Percentiles rank a stretch among this genome's conserved stretches.
phyloP scores from a whole-genome alignment of 2,888 invertebrate genomes.

The Aleiodes leptofemur region DNA sequence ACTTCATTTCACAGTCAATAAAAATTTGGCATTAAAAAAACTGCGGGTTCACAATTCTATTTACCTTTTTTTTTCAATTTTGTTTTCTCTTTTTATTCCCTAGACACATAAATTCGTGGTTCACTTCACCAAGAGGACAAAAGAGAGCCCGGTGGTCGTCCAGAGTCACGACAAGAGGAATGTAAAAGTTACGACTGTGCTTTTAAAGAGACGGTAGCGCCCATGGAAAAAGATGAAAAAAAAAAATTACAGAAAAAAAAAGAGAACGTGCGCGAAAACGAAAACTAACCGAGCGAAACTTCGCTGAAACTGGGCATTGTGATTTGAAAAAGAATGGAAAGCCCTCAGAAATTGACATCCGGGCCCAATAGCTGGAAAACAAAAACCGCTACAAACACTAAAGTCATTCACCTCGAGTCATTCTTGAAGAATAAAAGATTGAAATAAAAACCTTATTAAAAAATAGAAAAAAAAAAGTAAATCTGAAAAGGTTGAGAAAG shows the following conservation, averaged over 20 bases:
- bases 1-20: constrained; percentile 39
- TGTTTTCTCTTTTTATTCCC: background rate
- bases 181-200: constrained; percentile 43
- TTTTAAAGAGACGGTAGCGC: constrained; percentile 16
- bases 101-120: constrained; percentile 44
- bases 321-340: constrained; percentile 38
- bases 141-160: constrained; percentile 43
- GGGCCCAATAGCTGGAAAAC: constrained; percentile 30
- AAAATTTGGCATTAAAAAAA: constrained; percentile 30
- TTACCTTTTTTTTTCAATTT: background rate
- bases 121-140: constrained; percentile 43
- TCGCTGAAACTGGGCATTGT: constrained; percentile 30
- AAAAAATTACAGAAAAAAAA: background rate
- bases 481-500: too few species aligned
- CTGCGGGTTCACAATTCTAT: constrained; percentile 30
- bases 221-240: constrained; percentile 6
- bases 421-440: constrained; percentile 5
- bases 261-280: constrained; percentile 19
- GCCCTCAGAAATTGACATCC: constrained; percentile 26
- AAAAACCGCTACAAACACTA: background rate
- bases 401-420: constrained; percentile 24
- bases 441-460: constrained; percentile 22
- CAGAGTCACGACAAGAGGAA: constrained; percentile 45
- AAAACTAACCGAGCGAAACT: constrained; percentile 43
- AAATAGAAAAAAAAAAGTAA: background rate